phyloP scores from a whole-genome alignment of 2,113 vertebrate genomes.

The Notothenia coriiceps region DNA sequence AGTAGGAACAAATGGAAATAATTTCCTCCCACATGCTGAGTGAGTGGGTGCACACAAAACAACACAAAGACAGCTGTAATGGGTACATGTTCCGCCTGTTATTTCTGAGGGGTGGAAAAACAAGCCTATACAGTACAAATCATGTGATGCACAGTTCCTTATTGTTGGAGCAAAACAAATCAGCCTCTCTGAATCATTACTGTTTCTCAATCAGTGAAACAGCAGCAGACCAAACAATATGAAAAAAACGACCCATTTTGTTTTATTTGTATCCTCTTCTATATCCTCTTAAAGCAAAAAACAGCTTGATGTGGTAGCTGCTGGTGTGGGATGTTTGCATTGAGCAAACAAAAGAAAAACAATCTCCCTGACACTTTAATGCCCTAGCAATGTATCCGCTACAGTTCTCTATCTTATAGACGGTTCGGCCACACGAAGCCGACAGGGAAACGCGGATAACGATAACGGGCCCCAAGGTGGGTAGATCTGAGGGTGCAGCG shows the following conservation, averaged over 20 bases:
- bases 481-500: too few relatives aligned
- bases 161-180: slow-evolving; percentile 40
- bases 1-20: background rate
- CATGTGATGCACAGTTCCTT: slow-evolving; percentile 51
- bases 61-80: slow-evolving; percentile 24
- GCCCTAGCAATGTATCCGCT: too few relatives aligned
- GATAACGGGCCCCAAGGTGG: too few relatives aligned
- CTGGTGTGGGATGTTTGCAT: slow-evolving; percentile 23
- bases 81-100: slow-evolving; percentile 39
- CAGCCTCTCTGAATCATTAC: background rate
- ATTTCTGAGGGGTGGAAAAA: slow-evolving; percentile 28
- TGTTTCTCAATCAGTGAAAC: background rate
- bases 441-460: too few relatives aligned
- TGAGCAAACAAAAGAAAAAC: slow-evolving; percentile 20
- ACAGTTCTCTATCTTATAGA: too few relatives aligned
- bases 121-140: slow-evolving; percentile 6
- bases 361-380: slow-evolving; percentile 7
- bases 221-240: slow-evolving; percentile 12
- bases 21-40: slow-evolving; percentile 14
- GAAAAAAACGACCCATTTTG: background rate
- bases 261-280: slow-evolving; percentile 39
- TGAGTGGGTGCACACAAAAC: slow-evolving; percentile 15
- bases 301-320: background rate
- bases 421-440: too few relatives aligned
- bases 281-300: background rate